These are phyloP conservation scores for Zonotrichia leucophrys DNA, from an alignment of 2,113 vertebrate genomes.

Conservation along the genomic window DNA sequence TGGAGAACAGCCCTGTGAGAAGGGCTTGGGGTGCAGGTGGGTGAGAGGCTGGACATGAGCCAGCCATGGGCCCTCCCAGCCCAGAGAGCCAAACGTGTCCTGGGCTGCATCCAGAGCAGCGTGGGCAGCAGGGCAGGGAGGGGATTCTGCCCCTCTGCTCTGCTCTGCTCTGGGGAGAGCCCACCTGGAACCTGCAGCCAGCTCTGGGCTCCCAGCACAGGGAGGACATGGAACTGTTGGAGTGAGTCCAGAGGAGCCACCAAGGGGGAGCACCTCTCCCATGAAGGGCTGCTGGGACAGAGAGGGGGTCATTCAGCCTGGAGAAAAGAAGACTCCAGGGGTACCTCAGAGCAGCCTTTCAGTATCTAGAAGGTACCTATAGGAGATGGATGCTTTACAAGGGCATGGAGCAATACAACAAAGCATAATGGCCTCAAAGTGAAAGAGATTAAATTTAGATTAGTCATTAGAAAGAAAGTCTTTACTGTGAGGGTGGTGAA, in stretches of 20 bases:
- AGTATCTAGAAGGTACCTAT: neutral
- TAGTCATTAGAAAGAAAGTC: neutral
- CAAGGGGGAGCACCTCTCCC: neutral
- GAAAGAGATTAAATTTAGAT: neutral
- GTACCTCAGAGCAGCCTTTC: neutral
- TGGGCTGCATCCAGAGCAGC: neutral
- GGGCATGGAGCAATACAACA: neutral
- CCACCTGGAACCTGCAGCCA: neutral
- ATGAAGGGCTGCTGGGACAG: neutral
- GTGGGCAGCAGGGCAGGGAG: neutral
- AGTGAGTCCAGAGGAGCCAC: neutral
- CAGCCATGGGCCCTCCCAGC: neutral
- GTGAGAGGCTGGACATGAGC: neutral
- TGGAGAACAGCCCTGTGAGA: accelerated
- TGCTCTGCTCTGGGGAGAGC: neutral
- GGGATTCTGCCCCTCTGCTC: neutral
- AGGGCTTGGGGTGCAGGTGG: neutral
- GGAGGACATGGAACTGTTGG: accelerated
- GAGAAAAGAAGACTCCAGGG: neutral
- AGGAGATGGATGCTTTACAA: neutral
- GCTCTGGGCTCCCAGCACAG: neutral
- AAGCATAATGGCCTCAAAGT: accelerated
- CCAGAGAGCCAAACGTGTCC: neutral
- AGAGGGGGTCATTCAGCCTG: neutral
- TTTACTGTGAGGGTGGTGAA: neutral